A percentile compares a stretch with the other conserved stretches of the same genome.
These are phyloP conservation scores for Apis cerana DNA, from an alignment of 1,140 invertebrate species.

Conservation along the genomic window DNA sequence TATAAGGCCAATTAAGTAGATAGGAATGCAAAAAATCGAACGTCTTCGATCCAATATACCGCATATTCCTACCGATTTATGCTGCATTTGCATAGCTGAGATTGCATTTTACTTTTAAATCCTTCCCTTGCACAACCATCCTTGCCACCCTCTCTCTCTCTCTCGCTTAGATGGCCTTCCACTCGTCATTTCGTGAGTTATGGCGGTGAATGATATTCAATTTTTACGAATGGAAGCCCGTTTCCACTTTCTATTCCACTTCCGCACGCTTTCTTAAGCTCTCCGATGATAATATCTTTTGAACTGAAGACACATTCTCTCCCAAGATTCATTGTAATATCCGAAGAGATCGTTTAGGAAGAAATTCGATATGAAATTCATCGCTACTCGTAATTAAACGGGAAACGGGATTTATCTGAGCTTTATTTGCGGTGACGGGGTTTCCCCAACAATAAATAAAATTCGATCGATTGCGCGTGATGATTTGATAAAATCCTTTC, in stretches of 20 bases:
- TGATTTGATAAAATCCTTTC: too few relatives aligned
- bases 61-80: conserved; percentile 63
- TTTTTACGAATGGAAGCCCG: conserved; percentile 59
- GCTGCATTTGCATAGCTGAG: conserved; percentile 66
- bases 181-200: conserved; percentile 61
- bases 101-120: conserved; percentile 72
- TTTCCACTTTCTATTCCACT: conserved; percentile 16
- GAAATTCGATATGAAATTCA: conserved; percentile 50
- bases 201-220: conserved; percentile 59
- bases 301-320: conserved; percentile 37
- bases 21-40: conserved; percentile 1
- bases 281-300: conserved; percentile 58
- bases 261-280: conserved; percentile 32
- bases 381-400: conserved; percentile 26
- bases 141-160: background rate
- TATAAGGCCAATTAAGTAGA: background rate
- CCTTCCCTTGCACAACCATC: conserved; percentile 49
- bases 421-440: conserved; percentile 10
- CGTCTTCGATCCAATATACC: conserved; percentile 54
- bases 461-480: too few relatives aligned
- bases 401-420: background rate
- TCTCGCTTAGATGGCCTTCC: background rate
- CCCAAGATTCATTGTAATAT: conserved; percentile 58
- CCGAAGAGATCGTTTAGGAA: background rate
- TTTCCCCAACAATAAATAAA: background rate